Base-by-base conservation (phyloP, 2,888 invertebrate genomes). In the Tipula helvola region DNA sequence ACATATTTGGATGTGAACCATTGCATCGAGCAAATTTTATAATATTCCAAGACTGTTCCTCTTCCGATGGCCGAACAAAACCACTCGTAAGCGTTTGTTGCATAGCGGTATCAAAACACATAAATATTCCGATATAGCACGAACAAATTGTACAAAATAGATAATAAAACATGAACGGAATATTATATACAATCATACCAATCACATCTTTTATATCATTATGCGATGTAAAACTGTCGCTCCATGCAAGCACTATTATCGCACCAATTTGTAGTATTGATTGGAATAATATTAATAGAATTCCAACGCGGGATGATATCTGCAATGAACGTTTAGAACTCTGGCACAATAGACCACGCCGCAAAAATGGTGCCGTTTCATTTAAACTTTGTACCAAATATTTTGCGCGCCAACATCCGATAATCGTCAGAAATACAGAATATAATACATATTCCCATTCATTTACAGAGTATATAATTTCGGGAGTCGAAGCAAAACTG, bases 71-170 rank as follows among this genome's bases (percentile, higher is more conserved):
- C 36, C 83, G 39, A 0, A 87, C 18, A 12, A 86, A 41, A 8
- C 83, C 86, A 18, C 86, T 87, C 0, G 57, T 86, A 36, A 87
- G 47, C 12, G 86, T 84, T 86, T 87, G 87, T 12, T n/a, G 18
- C 86, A 87, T 83, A 8, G 87, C 52, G n/a, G 87, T 86, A 28
- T 87, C 87, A 41, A 83, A 87, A 39, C 87, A 87, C 83, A 86
- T 86, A 18, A 87, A 87, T n/a, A 87, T 39, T 2, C 57, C 16
- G 5, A 86, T 71, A 52, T 87, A 87, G 5, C 83, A 83, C 18
- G 86, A 41, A 86, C 87, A 86, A 16, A 86, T 84, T 4, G 86
- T 57, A 52, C 86, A 87, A 84, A 86, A 87, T 36, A 86, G 18
- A 39, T 85, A 87, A 52, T 87, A 87, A 39, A 86, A 87, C 52